A percentile compares a stretch with the other conserved stretches of the same genome.
phyloP scores from a whole-genome alignment of 2,797 vertebrate genomes.

The Channallabes apus region DNA sequence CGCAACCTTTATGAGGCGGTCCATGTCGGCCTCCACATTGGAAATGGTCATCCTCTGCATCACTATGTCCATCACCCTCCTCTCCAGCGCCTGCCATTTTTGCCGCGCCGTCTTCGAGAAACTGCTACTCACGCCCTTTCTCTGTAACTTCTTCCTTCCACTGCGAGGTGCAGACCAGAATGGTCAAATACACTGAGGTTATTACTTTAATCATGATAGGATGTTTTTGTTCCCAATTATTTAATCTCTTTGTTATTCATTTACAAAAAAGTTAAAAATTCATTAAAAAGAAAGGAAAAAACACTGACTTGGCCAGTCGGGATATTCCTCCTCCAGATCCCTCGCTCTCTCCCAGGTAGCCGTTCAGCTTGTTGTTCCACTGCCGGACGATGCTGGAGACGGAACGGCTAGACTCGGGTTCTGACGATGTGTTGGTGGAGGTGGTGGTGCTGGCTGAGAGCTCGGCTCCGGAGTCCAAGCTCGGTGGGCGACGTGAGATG shows the following conservation, averaged over 20 bases:
- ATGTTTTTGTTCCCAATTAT: not conserved
- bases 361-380: conserved; percentile 92
- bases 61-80: conserved; percentile 89
- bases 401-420: conserved; percentile 79
- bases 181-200: not conserved
- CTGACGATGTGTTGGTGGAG: conserved; percentile 79
- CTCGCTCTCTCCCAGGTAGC: conserved; percentile 79
- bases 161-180: conserved; percentile 26
- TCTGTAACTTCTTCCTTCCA: conserved; percentile 86
- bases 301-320: conserved; percentile 72
- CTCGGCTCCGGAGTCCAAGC: conserved; percentile 85
- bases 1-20: conserved; percentile 90
- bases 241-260: not conserved
- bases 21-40: conserved; percentile 96
- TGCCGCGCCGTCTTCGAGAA: conserved; percentile 88
- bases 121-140: conserved; percentile 80
- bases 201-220: not conserved
- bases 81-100: conserved; percentile 94
- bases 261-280: not conserved
- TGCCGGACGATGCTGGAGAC: conserved; percentile 94
- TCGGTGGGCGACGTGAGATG: conserved; percentile 71
- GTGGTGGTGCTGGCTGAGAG: conserved; percentile 85
- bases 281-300: not conserved
- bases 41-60: conserved; percentile 96
- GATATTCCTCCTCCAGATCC: conserved; percentile 51